These are phyloP conservation scores for Agrochola macilenta DNA, from an alignment of 2,888 invertebrate genomes.

Conservation along the genomic window DNA sequence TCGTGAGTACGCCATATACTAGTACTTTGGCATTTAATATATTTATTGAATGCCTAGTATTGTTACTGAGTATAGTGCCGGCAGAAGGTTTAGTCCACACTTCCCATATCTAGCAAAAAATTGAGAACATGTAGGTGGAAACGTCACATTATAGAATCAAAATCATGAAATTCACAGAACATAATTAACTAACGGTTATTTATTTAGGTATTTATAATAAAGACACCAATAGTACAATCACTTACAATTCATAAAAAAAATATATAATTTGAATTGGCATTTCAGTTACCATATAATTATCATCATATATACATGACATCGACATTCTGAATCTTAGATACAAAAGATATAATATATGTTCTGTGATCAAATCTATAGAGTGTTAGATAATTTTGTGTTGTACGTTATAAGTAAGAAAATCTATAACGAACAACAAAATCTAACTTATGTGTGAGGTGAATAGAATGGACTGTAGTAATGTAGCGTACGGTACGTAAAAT, in stretches of 20 bases:
- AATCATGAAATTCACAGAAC: neutral
- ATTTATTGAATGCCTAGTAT: constrained; percentile 27
- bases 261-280: too few species aligned
- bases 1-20: constrained; percentile 26
- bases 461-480: neutral
- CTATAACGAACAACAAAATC: neutral
- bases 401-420: too few species aligned
- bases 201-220: neutral
- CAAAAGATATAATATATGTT: too few species aligned
- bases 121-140: neutral
- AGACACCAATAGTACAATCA: too few species aligned
- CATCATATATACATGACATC: too few species aligned
- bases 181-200: neutral
- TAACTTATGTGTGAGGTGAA: neutral
- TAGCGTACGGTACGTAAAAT: neutral
- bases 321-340: too few species aligned
- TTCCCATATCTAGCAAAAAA: neutral
- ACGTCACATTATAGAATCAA: neutral
- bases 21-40: constrained; percentile 22
- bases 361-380: too few species aligned
- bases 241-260: too few species aligned
- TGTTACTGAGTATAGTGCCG: neutral
- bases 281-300: too few species aligned
- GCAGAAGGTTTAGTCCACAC: constrained; percentile 6
- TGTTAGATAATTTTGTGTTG: too few species aligned